Conservation (phyloP, 2,113 vertebrate species). For the Agapornis roseicollis region DNA sequence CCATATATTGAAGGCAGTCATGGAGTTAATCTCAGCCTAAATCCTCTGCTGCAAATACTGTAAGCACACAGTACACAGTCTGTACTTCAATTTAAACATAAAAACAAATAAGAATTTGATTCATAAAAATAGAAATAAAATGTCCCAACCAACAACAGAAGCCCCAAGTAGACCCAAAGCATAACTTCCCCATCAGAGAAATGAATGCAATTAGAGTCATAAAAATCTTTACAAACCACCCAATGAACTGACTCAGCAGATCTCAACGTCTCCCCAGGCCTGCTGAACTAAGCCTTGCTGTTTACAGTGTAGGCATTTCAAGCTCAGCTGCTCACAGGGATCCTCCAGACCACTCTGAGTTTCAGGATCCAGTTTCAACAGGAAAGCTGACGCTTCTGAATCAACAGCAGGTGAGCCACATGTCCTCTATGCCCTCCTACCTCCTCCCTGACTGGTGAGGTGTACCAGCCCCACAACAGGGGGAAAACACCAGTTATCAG, state of each 20-base stretch:
- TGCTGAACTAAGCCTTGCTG: background rate
- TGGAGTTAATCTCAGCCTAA: background rate
- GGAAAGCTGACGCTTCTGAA: background rate
- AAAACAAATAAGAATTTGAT: background rate
- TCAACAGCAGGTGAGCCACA: accelerated
- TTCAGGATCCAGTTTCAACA: background rate
- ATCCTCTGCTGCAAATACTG: background rate
- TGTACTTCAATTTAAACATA: background rate
- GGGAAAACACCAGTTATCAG: background rate
- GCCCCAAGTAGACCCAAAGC: background rate
- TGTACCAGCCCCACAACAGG: background rate
- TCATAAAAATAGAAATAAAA: background rate
- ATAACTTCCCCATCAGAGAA: background rate
- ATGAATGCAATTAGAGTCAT: background rate
- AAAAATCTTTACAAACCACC: background rate
- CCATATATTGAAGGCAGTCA: background rate
- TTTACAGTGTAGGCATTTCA: background rate
- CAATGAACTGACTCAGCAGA: background rate
- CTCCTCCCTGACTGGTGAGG: background rate
- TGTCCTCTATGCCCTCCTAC: background rate
- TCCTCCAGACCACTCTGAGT: background rate
- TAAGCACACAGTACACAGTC: background rate
- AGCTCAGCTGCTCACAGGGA: background rate
- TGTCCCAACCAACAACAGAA: background rate
- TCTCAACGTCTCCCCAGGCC: background rate